Evolutionary conservation across 1,140 invertebrate species (phyloP).

Genomic region (Drosophila littoralis): DNA sequence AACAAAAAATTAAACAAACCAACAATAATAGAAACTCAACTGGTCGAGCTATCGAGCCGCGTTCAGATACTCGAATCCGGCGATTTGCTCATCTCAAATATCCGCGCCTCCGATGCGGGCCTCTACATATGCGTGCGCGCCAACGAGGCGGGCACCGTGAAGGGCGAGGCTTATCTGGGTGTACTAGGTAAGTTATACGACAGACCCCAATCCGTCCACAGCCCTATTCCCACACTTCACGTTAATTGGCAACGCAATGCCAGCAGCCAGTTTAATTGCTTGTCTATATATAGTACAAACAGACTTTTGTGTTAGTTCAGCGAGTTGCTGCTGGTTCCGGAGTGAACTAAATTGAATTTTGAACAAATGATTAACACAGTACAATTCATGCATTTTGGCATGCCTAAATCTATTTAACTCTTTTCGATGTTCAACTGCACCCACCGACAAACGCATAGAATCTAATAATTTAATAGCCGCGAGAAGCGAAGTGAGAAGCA

Average conservation of each 20-base stretch:
- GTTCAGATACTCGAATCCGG: slow-evolving; percentile 93
- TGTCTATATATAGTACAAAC: not conserved
- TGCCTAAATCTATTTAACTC: not conserved
- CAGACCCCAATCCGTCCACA: not conserved
- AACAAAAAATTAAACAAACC: not conserved
- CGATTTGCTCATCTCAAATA: slow-evolving; percentile 94
- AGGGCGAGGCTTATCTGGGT: slow-evolving; percentile 91
- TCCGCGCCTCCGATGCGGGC: slow-evolving; percentile 92
- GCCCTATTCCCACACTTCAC: not conserved
- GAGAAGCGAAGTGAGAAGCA: too few species aligned
- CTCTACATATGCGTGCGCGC: slow-evolving; percentile 94
- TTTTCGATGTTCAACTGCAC: not conserved
- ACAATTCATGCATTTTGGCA: not conserved
- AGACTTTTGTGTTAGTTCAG: not conserved
- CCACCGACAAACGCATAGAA: not conserved
- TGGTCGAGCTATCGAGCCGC: slow-evolving; percentile 86
- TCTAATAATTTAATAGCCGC: too few species aligned
- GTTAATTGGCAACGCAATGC: not conserved
- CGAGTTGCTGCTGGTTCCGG: not conserved
- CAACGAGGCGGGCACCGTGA: slow-evolving; percentile 94
- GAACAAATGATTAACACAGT: slow-evolving; percentile 4
- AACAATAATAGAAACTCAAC: slow-evolving; percentile 70
- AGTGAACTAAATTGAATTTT: not conserved
- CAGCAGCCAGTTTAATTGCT: not conserved
- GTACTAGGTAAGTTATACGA: slow-evolving; percentile 89